Conservation (phyloP, 2,113 vertebrate species). For the Dolichallabes microphthalmus region DNA sequence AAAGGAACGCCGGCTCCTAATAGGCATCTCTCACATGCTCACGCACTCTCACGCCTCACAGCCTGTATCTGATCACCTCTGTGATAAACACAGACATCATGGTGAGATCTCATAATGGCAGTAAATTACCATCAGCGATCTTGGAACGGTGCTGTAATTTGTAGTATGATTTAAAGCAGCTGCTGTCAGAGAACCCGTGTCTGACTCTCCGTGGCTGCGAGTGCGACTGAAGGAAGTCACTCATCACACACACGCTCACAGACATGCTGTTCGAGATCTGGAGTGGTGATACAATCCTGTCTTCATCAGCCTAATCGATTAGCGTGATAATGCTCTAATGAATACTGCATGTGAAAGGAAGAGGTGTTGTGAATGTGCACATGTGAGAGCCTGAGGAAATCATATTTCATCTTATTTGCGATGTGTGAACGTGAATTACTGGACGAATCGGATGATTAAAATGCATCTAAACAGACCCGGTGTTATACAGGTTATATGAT, state of each 20-base stretch:
- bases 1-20: slow-evolving; percentile 23
- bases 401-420: neutral
- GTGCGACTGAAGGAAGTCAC: neutral
- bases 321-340: slow-evolving; percentile 1
- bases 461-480: neutral
- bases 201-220: neutral
- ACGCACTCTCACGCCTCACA: neutral
- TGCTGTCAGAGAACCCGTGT: neutral
- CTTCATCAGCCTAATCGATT: slow-evolving; percentile 27
- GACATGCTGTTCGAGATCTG: neutral
- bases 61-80: slow-evolving; percentile 37
- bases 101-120: slow-evolving; percentile 28
- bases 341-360: slow-evolving; percentile 11
- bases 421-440: neutral
- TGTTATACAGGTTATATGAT: neutral
- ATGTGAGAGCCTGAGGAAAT: neutral
- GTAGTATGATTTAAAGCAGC: slow-evolving; percentile 34
- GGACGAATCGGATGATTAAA: neutral
- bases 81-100: slow-evolving; percentile 45
- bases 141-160: slow-evolving; percentile 35
- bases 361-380: neutral
- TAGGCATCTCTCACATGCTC: neutral
- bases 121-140: slow-evolving; percentile 41
- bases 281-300: slow-evolving; percentile 10
- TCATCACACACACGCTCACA: neutral